Base-by-base conservation (phyloP, 1,140 invertebrate genomes). In the Drosophila tani region DNA sequence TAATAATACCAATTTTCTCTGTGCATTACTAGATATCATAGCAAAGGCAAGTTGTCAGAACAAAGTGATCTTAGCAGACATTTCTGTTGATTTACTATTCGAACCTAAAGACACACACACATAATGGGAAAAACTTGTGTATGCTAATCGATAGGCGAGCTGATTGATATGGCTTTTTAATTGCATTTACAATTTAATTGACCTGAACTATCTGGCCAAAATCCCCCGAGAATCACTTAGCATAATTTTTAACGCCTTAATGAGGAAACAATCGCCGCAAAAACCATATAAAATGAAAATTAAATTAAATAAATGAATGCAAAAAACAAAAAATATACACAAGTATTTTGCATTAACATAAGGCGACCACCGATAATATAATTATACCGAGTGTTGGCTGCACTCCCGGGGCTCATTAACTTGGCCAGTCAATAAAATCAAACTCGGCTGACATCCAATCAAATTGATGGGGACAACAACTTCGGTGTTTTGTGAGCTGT, bases 51-150 rank as follows among this genome's bases (percentile, higher is more conserved):
- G 76, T 88, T 87, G 83, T 87, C 83, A 88, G 82, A 59, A 80
- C 63, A 56, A 73, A 69, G 80, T 66, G 83, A 73, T 88, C 67
- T 73, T 51, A 75, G 27, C 73, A 88, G 84, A 88, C 84, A 88
- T 80, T 73, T 88, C 84, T 87, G 84, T 88, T 87, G 84, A 87
- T 88, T 83, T 87, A 87, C 73, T 75, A 77, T 87, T 70, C 67
- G 65, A 86, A 77, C 55, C 49, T 47, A 77, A 53, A 56, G 29
- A 64, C 56, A 71, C 49, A 58, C 53, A 75, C 47, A 75, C 59
- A 86, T 86, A 87, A 87, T 87, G 70, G 84, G 62, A 88, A 87
- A 88, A 75, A 90, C 84, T 87, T 88, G 84, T 88, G 84, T 84
- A 87, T 87, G 84, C 84, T 81, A 87, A 87, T 87, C 69, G 74